A percentile compares a stretch with the other conserved stretches of the same genome.
Conservation (phyloP, 2,888 invertebrate species). For the Acanthosepion lycidas region DNA sequence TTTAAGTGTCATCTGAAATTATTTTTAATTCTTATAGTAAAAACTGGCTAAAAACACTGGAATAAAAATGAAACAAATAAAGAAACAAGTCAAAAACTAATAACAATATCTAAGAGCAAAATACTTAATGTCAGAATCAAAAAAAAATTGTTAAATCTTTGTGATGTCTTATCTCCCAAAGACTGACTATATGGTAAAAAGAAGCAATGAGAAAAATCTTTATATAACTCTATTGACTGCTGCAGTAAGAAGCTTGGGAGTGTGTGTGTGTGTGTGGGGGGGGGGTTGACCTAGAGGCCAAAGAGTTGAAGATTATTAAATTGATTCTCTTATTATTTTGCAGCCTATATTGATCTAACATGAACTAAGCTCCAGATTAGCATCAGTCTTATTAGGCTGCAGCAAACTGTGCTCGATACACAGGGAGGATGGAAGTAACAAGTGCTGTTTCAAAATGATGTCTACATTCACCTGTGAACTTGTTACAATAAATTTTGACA, state of each 20-base stretch:
- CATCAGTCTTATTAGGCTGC: neutral
- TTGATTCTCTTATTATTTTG: conserved; percentile 14
- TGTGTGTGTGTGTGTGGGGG: too few species aligned
- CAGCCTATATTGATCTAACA: neutral
- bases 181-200: neutral
- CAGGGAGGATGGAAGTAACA: neutral
- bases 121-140: neutral
- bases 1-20: too few species aligned
- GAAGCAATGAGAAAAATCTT: neutral
- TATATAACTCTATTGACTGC: neutral
- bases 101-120: neutral
- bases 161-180: neutral
- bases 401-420: neutral
- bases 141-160: neutral
- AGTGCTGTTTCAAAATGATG: neutral
- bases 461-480: neutral
- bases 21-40: too few species aligned
- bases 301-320: neutral
- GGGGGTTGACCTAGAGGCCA: neutral
- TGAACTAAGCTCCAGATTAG: neutral
- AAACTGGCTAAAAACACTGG: neutral
- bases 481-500: neutral
- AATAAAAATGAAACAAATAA: neutral
- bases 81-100: too few species aligned
- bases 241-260: neutral